Base-by-base conservation (phyloP, 2,797 vertebrate species). In the Scomberomorus guttatus region DNA sequence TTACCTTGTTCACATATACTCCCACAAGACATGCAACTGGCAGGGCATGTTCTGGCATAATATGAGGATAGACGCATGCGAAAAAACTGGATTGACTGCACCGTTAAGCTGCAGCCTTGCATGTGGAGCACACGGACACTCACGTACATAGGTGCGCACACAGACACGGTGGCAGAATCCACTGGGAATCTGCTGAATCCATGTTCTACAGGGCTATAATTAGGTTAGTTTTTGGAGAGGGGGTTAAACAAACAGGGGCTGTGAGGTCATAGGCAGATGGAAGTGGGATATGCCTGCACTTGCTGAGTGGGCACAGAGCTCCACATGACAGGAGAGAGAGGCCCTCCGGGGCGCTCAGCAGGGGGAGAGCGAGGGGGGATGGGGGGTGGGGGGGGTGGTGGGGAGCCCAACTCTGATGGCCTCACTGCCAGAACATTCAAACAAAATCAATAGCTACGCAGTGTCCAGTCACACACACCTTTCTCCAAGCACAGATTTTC, bases 281-380 rank as follows among this genome's bases (percentile, higher is more conserved):
- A 95, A 94, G 93, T 92, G 89, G 94, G 94, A 95, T 95, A 92
- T 94, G 95, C 90, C 95, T 94, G 91, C 93, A 94, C 95, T 95
- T 95, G 95, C 95, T 96, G 94, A 95, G 95, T 95, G 95, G 95
- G 95, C 95, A 95, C 92, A 87, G 90, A 90, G 90, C 93, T 93
- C 89, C 92, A 95, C 90, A 92, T 94, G 94, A 95, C 93, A 86
- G 91, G 84, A 77, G 88, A 85, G 85, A 90, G 91, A 93, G 92
- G 91, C 93, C 94, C 94, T 93, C 85, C 44, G 92, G 92, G 92
- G 89, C 81, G 83, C 89, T 90, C 83, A 67, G 87, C 82, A 59
- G 84, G 86, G 90, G 79, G 70, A 82, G 80, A 60, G 76, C 4
- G 6, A 37, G 51, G 63, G 64, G 64, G 42, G 34, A 5, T 20